Conservation (phyloP, 2,797 vertebrate genomes). For the Heterohyrax brucei region DNA sequence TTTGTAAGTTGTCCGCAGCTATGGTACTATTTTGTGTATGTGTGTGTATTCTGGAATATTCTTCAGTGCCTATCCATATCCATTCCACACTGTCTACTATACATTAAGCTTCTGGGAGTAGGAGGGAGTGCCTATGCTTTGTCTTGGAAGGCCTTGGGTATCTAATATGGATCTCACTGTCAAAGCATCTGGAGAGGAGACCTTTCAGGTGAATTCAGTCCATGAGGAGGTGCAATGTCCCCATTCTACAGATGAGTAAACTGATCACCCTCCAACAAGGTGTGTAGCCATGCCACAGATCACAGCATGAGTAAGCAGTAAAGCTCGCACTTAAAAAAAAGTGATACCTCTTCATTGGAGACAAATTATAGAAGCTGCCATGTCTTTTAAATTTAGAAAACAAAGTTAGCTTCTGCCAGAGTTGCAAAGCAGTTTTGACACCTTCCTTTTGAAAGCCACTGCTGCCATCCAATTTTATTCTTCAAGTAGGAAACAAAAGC, state of each 20-base stretch:
- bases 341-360: conserved; percentile 51
- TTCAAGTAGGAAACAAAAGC: conserved; percentile 70
- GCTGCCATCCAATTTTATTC: conserved; percentile 82
- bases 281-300: conserved; percentile 2
- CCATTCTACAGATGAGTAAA: conserved; percentile 55
- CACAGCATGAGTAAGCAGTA: conserved; percentile 27
- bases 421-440: conserved; percentile 47
- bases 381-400: conserved; percentile 85
- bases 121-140: background rate
- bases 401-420: conserved; percentile 76
- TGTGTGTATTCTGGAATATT: background rate
- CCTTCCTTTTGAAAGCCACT: conserved; percentile 73
- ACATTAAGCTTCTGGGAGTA: background rate
- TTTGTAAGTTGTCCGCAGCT: background rate
- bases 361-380: conserved; percentile 74
- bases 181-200: background rate
- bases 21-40: background rate
- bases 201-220: background rate
- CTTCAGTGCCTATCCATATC: background rate
- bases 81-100: conserved; percentile 21
- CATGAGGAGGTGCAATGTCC: background rate
- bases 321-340: conserved; percentile 19
- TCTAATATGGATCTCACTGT: background rate
- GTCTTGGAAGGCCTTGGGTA: background rate
- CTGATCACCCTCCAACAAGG: background rate